Percentiles rank a stretch among this genome's conserved stretches.
These are phyloP conservation scores for Gallinago undulata DNA, from an alignment of 2,113 vertebrate species.

Conservation along the genomic window DNA sequence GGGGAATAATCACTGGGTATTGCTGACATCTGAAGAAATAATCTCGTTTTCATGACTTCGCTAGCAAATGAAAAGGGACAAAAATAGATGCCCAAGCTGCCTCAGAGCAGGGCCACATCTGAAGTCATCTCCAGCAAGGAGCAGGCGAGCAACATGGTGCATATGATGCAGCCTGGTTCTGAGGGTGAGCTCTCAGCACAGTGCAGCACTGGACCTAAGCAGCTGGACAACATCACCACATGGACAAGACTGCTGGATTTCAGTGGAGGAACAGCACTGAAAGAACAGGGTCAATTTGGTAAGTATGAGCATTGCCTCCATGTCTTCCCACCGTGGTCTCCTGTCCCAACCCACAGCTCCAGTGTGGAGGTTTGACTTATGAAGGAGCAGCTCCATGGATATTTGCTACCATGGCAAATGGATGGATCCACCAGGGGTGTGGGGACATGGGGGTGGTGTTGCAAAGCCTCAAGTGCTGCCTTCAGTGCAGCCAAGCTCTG, in stretches of 20 bases:
- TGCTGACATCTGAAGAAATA: slow-evolving; percentile 37
- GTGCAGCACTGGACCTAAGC: neutral
- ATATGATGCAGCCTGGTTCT: neutral
- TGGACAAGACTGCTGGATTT: neutral
- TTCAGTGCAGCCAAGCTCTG: neutral
- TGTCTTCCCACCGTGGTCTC: neutral
- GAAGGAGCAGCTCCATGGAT: neutral
- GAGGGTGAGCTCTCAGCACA: neutral
- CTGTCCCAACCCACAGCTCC: neutral
- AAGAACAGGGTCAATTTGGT: neutral
- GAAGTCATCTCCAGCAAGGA: neutral
- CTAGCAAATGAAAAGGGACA: slow-evolving; percentile 18
- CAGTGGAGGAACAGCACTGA: neutral
- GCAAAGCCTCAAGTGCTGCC: neutral
- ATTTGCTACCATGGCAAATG: neutral
- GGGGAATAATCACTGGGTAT: slow-evolving; percentile 38
- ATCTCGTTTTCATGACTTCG: slow-evolving; percentile 24
- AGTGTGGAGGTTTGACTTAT: neutral
- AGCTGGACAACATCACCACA: neutral
- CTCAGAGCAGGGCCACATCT: neutral
- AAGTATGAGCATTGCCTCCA: neutral
- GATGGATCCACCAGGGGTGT: neutral
- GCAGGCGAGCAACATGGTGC: neutral
- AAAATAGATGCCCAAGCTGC: neutral
- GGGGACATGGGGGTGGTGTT: fast-evolving